Evolutionary conservation across 2,797 vertebrate genomes (phyloP), one percentile per base, ranked within the genome.

Genomic region (Mormyrops attenuatus): DNA sequence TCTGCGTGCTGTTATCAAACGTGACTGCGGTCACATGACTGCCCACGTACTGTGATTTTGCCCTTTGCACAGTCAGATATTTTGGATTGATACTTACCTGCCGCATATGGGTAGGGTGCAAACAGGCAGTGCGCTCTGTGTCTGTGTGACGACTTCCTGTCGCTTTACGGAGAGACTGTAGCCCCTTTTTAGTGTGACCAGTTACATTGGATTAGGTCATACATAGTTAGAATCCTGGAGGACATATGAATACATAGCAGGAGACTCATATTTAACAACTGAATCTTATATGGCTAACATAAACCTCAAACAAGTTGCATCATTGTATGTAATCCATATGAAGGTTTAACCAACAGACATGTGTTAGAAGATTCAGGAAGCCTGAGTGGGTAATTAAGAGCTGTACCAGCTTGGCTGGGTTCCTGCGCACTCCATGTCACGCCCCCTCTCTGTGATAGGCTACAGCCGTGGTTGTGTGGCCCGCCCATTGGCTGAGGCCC

Each of bases 311-410:
- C 73, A 44, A 20, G 73, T 77, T 20, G 69, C 34, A 41, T 80
- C 73, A 44, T 8, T 44, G 73, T 80, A 38, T 47, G 73, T 80
- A 41, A 80, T 20, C 38, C 17, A 44, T 80, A n/a, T 44, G 38
- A 80, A 44, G 41, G 20, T 41, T 80, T 80, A 80, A 80, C 38
- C 73, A 80, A 80, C 38, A 44, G 38, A 80, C 73, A 80, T 80
- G 34, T 80, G 73, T n/a, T 80, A 41, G 73, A 80, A 44, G 73
- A 80, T 80, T 80, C 73, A 44, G 41, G 73, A 44, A 41, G 15
- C 38, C 41, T 41, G 73, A 80, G 73, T 80, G 73, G 73, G 38
- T 80, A 80, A 80, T 80, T 80, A 80, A 41, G 73, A 80, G 73
- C 38, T 44, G 41, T 9, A 44, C 73, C 73, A 80, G 73, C 73